Evolutionary conservation across 2,797 vertebrate species (phyloP).

Genomic region (Diplodus sargus): DNA sequence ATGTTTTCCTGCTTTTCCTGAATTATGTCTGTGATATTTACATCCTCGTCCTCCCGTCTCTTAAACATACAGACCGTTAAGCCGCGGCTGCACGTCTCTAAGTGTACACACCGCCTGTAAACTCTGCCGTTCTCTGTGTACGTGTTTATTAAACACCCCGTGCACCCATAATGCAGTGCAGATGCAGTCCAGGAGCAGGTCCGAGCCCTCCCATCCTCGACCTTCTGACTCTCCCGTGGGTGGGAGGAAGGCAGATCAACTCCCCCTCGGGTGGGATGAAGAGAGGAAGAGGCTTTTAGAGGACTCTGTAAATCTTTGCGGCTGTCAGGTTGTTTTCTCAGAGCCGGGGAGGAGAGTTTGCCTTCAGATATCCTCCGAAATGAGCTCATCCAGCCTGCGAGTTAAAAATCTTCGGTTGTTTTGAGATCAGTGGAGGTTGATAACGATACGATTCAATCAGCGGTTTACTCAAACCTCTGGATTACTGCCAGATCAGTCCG

Average conservation of each 20-base stretch:
- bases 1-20: background rate
- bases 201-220: background rate
- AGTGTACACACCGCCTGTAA: conserved; percentile 35
- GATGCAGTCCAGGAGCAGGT: conserved; percentile 3
- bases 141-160: conserved; percentile 62
- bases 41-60: background rate
- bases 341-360: background rate
- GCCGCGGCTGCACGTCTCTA: background rate
- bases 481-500: background rate
- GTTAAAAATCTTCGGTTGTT: background rate
- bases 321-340: background rate
- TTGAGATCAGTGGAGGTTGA: background rate
- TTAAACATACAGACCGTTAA: conserved; percentile 29
- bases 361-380: background rate
- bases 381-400: background rate
- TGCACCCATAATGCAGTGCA: conserved; percentile 34
- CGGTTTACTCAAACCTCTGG: background rate
- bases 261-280: background rate
- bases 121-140: background rate
- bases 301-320: background rate
- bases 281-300: background rate
- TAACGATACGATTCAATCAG: background rate
- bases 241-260: background rate
- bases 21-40: conserved; percentile 1
- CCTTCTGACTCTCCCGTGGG: background rate